Evolutionary conservation across 2,113 vertebrate species (phyloP).

Genomic region (Rallus limicola): DNA sequence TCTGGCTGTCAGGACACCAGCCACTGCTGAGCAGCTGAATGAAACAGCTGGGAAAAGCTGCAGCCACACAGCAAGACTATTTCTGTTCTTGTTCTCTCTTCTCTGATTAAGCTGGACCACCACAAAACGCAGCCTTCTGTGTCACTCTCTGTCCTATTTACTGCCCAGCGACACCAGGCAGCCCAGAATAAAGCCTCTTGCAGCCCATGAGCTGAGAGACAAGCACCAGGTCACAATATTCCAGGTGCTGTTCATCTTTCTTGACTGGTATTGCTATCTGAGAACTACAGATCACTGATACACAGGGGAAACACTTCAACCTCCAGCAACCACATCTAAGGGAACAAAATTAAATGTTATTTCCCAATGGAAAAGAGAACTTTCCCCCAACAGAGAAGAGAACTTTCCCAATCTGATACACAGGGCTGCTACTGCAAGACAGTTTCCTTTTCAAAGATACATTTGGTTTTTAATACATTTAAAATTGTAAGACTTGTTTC

Average conservation of each 20-base stretch:
- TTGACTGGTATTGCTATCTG: neutral
- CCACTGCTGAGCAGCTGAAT: too few species aligned
- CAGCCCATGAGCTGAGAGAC: neutral
- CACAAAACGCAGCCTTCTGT: neutral
- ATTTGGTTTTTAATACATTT: neutral
- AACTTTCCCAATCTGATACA: neutral
- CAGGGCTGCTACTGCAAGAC: neutral
- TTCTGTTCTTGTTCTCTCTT: neutral
- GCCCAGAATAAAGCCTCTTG: neutral
- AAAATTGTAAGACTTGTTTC: neutral
- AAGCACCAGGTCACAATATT: neutral
- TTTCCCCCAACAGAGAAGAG: neutral
- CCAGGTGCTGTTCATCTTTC: neutral
- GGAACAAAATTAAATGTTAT: neutral
- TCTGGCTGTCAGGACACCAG: too few species aligned
- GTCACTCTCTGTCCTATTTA: neutral
- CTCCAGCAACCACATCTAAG: neutral
- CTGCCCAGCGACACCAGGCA: neutral
- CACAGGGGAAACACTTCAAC: neutral
- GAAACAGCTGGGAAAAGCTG: neutral
- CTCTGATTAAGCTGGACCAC: neutral
- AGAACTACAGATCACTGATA: neutral
- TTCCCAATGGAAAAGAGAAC: neutral
- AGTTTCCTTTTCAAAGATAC: neutral
- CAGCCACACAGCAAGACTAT: neutral